These are phyloP conservation scores for Galbula dea DNA, from an alignment of 2,113 vertebrate genomes.

Conservation along the genomic window DNA sequence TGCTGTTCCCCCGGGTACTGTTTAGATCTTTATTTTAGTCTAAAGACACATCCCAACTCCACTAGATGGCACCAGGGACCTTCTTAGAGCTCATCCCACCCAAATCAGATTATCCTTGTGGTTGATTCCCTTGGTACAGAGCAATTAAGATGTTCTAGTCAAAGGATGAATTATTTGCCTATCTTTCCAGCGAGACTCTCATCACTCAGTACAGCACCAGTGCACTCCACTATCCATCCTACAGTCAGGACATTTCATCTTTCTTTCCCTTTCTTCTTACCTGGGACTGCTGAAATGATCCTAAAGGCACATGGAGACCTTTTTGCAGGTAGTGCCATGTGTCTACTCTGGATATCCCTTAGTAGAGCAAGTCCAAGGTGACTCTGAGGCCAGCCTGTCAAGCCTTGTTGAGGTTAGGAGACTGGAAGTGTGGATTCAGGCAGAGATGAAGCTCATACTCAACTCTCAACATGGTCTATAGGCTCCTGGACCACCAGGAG, in stretches of 20 bases:
- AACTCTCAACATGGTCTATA: neutral
- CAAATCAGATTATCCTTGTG: rapidly evolving
- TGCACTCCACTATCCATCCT: neutral
- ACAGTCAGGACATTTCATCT: neutral
- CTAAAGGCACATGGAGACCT: neutral
- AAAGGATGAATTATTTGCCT: neutral
- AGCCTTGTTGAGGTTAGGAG: neutral
- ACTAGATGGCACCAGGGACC: constrained; percentile 52
- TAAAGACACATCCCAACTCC: neutral
- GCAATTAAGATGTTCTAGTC: neutral
- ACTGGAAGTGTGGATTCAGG: neutral
- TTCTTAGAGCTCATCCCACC: neutral
- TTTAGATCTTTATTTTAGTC: neutral
- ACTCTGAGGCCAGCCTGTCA: neutral
- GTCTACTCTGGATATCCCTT: neutral
- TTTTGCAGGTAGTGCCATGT: neutral
- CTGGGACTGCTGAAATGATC: neutral
- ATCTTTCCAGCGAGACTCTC: neutral
- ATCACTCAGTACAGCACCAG: neutral
- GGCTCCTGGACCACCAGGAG: neutral
- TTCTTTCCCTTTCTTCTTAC: neutral
- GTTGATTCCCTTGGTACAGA: rapidly evolving
- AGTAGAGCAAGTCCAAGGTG: neutral
- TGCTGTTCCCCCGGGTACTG: rapidly evolving
- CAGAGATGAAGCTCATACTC: neutral